phyloP scores from a whole-genome alignment of 1,140 invertebrate species.

The Hirudo medicinalis region DNA sequence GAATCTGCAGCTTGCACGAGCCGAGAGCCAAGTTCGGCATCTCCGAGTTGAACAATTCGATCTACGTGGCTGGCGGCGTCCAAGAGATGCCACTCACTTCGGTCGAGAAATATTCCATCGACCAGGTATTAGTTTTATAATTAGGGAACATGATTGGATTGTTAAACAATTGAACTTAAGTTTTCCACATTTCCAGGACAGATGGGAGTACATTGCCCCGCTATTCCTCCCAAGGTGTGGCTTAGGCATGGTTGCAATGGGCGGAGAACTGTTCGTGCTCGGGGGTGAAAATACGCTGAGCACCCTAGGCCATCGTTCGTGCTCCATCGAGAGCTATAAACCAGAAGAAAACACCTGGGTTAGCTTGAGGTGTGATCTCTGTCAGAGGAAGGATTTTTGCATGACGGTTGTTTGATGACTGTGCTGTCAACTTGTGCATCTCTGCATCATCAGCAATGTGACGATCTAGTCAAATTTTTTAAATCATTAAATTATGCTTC shows the following conservation, averaged over 20 bases:
- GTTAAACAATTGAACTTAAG: background rate
- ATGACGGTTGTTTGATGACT: too few relatives aligned
- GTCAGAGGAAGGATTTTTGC: too few relatives aligned
- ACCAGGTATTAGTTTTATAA: background rate
- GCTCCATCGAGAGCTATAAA: too few relatives aligned
- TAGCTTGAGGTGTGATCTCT: too few relatives aligned
- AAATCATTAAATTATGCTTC: too few relatives aligned
- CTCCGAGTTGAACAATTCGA: background rate
- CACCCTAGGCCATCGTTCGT: too few relatives aligned
- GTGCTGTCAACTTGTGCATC: too few relatives aligned
- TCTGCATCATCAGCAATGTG: too few relatives aligned
- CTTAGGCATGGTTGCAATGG: background rate
- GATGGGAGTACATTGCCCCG: background rate
- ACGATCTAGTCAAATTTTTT: too few relatives aligned
- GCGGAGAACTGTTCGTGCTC: too few relatives aligned
- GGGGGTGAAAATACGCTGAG: background rate
- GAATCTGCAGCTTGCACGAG: background rate
- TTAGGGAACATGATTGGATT: background rate
- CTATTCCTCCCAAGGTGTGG: background rate
- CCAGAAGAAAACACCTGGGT: too few relatives aligned
- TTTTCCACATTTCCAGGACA: background rate
- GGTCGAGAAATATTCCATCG: background rate
- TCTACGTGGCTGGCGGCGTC: background rate
- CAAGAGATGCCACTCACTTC: background rate
- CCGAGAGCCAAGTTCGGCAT: constrained; percentile 6